phyloP scores from a whole-genome alignment of 1,140 invertebrate species.

The Glossosoma conforme region DNA sequence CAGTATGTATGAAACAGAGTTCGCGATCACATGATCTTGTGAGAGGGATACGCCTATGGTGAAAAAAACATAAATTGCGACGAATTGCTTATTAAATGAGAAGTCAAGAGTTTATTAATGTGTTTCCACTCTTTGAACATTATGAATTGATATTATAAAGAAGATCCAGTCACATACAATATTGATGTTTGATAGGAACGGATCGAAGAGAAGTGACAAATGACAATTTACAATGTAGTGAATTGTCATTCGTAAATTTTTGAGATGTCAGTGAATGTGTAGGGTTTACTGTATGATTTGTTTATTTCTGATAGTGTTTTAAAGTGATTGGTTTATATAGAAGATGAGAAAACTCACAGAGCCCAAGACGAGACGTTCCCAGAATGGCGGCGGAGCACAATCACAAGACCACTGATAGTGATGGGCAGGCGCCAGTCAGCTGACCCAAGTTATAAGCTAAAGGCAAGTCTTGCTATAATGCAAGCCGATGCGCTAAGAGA shows the following conservation, averaged over 20 bases:
- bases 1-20: slow-evolving; percentile 25
- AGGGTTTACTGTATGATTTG: neutral
- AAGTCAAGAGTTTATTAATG: neutral
- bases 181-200: slow-evolving; percentile 13
- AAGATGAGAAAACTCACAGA: slow-evolving; percentile 39
- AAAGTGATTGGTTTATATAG: slow-evolving; percentile 27
- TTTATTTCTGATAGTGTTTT: neutral
- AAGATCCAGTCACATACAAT: neutral
- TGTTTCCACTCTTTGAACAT: neutral
- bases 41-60: slow-evolving; percentile 18
- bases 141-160: neutral
- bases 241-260: neutral
- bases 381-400: slow-evolving; percentile 50
- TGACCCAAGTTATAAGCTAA: slow-evolving; percentile 34
- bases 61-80: neutral
- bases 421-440: slow-evolving; percentile 49
- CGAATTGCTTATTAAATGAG: neutral
- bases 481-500: slow-evolving; percentile 16
- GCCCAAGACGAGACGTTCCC: slow-evolving; percentile 45
- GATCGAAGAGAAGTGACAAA: slow-evolving; percentile 14
- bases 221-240: slow-evolving; percentile 7
- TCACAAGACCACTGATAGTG: slow-evolving; percentile 51
- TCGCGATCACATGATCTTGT: slow-evolving; percentile 19
- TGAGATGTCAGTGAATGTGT: neutral
- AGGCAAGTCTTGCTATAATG: slow-evolving; percentile 10